Evolutionary conservation across 2,113 vertebrate genomes (phyloP).

Genomic region (Bothrops jararaca): DNA sequence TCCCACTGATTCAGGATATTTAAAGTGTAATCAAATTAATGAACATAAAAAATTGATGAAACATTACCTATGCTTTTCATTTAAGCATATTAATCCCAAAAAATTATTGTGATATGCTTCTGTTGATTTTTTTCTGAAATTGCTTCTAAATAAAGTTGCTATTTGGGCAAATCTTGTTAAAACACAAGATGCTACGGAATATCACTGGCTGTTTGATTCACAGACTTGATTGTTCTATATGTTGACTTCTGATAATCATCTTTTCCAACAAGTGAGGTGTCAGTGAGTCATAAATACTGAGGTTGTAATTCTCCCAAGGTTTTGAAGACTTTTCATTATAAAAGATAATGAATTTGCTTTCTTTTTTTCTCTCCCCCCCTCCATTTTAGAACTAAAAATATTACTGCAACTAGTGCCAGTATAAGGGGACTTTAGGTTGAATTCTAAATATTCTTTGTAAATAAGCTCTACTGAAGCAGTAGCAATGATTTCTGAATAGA

Average conservation of each 20-base stretch:
- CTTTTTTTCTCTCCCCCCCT: neutral
- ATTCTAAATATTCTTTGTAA: neutral
- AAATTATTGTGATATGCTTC: neutral
- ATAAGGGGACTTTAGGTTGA: neutral
- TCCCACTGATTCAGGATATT: neutral
- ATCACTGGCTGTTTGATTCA: neutral
- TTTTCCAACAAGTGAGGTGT: constrained; percentile 22
- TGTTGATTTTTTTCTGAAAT: constrained; percentile 6
- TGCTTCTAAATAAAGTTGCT: neutral
- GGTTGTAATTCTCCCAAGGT: neutral
- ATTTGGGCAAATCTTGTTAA: neutral
- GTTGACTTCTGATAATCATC: neutral
- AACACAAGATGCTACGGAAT: neutral
- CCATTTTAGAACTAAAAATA: neutral
- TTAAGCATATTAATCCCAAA: neutral
- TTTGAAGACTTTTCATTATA: constrained; percentile 4
- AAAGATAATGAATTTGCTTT: neutral
- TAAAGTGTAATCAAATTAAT: constrained; percentile 1
- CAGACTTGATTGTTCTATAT: neutral
- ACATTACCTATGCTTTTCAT: neutral
- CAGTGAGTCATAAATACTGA: neutral
- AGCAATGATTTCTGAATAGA: neutral
- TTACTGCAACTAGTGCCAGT: neutral
- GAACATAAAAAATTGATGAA: neutral
- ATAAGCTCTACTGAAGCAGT: neutral